These are phyloP conservation scores for Sepioteuthis lessoniana DNA, from an alignment of 2,888 invertebrate species.

Conservation along the genomic window DNA sequence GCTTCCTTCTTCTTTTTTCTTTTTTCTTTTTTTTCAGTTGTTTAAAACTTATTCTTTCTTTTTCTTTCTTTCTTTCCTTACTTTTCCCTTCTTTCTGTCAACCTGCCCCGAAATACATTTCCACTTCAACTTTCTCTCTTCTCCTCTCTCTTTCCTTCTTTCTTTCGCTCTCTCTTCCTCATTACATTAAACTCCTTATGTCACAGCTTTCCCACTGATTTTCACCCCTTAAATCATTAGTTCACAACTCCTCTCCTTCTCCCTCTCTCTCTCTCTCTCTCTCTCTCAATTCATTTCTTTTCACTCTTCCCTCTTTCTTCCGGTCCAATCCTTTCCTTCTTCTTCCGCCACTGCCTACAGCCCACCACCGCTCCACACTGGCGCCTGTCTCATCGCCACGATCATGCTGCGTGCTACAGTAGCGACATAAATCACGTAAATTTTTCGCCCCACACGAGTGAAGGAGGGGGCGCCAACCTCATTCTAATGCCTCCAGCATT, in stretches of 20 bases:
- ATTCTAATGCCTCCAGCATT: constrained; percentile 20
- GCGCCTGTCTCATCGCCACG: constrained; percentile 12
- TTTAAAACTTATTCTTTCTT: not conserved
- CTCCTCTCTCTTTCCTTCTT: not conserved
- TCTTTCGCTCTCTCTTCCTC: too few species aligned
- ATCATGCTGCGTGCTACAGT: not conserved
- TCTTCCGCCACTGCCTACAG: not conserved
- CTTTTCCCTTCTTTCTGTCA: not conserved
- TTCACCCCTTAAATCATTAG: not conserved
- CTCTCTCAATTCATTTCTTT: not conserved
- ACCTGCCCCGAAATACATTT: too few species aligned
- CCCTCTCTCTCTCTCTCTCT: not conserved
- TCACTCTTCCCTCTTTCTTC: not conserved
- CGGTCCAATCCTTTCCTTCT: not conserved
- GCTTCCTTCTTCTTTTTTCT: not conserved
- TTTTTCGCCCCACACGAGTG: not conserved
- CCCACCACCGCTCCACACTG: not conserved
- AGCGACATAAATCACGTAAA: constrained; percentile 10
- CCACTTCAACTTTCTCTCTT: too few species aligned
- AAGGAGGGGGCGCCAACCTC: not conserved
- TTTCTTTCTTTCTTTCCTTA: too few species aligned
- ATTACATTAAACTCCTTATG: not conserved
- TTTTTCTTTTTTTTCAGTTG: too few species aligned
- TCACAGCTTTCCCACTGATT: not conserved
- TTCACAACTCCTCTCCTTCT: not conserved